Percentiles rank a stretch among this genome's conserved stretches.
Evolutionary conservation across 2,888 invertebrate species (phyloP).

Genomic region (Theristus sp.): DNA sequence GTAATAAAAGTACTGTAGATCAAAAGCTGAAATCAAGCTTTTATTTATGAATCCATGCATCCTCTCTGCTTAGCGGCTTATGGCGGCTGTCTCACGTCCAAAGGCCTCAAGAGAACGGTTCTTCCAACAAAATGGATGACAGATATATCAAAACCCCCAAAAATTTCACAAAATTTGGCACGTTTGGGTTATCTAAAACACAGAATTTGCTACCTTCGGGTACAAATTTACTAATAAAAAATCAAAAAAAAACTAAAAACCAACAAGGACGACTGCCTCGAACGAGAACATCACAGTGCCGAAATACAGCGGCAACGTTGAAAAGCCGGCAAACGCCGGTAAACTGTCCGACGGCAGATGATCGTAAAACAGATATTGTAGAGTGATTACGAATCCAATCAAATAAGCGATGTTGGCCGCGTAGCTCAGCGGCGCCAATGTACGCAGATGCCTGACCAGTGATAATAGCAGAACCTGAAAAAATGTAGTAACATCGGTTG

Average conservation of each 20-base stretch:
- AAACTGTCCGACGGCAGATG: slow-evolving; percentile 5
- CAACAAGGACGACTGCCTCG: slow-evolving; percentile 57
- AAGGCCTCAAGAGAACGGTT: too few species aligned
- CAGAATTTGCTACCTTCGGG: too few species aligned
- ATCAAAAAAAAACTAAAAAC: neutral
- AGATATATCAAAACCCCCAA: too few species aligned
- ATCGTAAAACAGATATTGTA: neutral
- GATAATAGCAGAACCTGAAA: neutral
- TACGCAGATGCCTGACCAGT: neutral
- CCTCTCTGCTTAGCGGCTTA: too few species aligned
- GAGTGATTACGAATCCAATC: neutral
- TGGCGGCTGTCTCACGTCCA: too few species aligned
- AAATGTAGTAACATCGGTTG: neutral
- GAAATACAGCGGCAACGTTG: slow-evolving; percentile 58
- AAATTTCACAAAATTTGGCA: too few species aligned
- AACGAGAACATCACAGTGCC: slow-evolving; percentile 88
- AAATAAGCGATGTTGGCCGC: neutral
- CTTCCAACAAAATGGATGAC: too few species aligned
- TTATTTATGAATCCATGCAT: too few species aligned
- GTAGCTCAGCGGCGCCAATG: neutral
- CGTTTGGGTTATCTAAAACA: too few species aligned
- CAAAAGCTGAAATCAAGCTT: neutral
- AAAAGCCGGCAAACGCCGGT: slow-evolving; percentile 14
- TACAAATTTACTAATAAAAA: too few species aligned
- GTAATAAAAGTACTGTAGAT: neutral